Conservation (phyloP, 1,140 invertebrate genomes). For the Cecropterus lyciades region DNA sequence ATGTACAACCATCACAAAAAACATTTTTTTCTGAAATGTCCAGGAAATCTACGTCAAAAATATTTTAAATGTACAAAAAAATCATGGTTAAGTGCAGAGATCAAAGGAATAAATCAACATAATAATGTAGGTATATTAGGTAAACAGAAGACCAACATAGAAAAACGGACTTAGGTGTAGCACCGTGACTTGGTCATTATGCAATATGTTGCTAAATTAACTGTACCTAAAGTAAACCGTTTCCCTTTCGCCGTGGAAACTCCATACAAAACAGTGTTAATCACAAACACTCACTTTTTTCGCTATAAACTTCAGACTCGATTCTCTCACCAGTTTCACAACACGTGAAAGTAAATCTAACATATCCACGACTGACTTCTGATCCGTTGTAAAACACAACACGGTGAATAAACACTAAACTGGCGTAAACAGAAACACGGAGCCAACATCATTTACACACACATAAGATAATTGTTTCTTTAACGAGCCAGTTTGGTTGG, state of each 20-base stretch:
- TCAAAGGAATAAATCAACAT: too few species aligned
- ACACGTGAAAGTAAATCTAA: conserved; percentile 32
- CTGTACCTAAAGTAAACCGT: not conserved
- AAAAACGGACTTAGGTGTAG: too few species aligned
- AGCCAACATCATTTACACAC: conserved; percentile 5
- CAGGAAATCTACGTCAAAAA: too few species aligned
- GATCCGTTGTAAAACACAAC: conserved; percentile 4
- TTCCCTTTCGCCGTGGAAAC: not conserved
- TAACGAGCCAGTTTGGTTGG: conserved; percentile 21
- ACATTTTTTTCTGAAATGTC: too few species aligned
- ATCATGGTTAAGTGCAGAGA: too few species aligned
- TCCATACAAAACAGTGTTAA: not conserved
- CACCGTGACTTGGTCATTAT: too few species aligned
- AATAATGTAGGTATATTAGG: too few species aligned
- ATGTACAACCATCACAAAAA: too few species aligned
- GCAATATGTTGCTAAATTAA: too few species aligned
- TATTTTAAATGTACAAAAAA: too few species aligned
- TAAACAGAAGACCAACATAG: too few species aligned
- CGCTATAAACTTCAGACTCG: conserved; percentile 25
- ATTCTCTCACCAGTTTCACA: conserved; percentile 32
- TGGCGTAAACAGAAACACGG: conserved; percentile 33
- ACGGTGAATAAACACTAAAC: conserved; percentile 27
- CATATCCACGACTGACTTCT: conserved; percentile 30
- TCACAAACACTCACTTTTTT: conserved; percentile 17
- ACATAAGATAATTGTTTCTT: conserved; percentile 41